These are phyloP conservation scores for Venusia cambrica DNA, from an alignment of 2,888 invertebrate genomes.

Conservation along the genomic window DNA sequence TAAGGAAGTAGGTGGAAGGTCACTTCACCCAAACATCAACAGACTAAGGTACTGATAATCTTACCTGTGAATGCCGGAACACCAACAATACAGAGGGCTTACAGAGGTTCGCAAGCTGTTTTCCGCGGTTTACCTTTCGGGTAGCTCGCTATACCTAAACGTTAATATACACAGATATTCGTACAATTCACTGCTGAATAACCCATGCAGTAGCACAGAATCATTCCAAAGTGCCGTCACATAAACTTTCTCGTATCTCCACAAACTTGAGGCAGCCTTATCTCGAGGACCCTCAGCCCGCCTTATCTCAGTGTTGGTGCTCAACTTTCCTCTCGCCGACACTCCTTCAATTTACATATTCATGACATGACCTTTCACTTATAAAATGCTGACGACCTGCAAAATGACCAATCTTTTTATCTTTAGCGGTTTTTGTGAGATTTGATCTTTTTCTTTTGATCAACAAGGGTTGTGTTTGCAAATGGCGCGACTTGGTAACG, in stretches of 20 bases:
- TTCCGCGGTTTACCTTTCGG: too few species aligned
- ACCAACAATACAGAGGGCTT: too few species aligned
- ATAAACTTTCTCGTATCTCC: conserved; percentile 15
- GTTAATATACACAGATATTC: too few species aligned
- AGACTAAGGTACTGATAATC: too few species aligned
- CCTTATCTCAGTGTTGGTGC: conserved; percentile 39
- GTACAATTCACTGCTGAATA: too few species aligned
- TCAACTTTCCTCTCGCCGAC: conserved; percentile 40
- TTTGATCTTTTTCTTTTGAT: neutral
- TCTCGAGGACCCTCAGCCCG: conserved; percentile 33
- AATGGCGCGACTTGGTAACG: too few species aligned
- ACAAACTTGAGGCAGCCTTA: conserved; percentile 27
- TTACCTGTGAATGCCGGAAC: too few species aligned
- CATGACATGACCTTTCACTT: conserved; percentile 36
- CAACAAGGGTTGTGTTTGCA: too few species aligned
- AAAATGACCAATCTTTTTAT: conserved; percentile 25
- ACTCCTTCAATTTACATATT: conserved; percentile 46
- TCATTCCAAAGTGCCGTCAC: conserved; percentile 10
- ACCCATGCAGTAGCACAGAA: conserved; percentile 12
- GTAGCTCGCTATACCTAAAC: too few species aligned
- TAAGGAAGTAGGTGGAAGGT: too few species aligned
- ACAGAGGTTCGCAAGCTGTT: too few species aligned
- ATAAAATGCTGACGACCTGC: conserved; percentile 28
- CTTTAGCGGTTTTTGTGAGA: conserved; percentile 1
- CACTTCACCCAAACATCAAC: too few species aligned